These are phyloP conservation scores for Ascidia mentula DNA, from an alignment of 23 tunicate species.

Conservation along the genomic window DNA sequence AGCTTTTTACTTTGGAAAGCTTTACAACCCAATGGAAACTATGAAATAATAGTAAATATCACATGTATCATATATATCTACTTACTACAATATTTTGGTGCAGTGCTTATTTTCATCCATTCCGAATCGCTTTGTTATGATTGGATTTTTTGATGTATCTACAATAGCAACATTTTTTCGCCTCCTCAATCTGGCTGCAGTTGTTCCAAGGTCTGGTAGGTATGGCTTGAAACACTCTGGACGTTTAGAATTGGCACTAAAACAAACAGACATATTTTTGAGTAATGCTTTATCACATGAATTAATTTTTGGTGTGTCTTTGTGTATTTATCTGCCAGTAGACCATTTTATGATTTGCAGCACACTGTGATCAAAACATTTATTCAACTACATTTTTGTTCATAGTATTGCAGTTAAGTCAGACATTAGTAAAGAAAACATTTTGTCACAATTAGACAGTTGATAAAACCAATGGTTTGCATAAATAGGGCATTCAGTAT, in stretches of 20 bases:
- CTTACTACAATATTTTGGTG: conserved; percentile 76
- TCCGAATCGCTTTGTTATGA: conserved; percentile 45
- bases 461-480: neutral
- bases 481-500: neutral
- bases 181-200: conserved; percentile 65
- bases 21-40: neutral
- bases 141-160: conserved; percentile 45
- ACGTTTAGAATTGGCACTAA: conserved; percentile 70
- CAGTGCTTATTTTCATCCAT: conserved; percentile 46
- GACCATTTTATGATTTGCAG: too few relatives aligned
- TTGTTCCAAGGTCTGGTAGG: conserved; percentile 63
- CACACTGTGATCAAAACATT: too few relatives aligned
- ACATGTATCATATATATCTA: neutral
- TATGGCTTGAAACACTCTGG: conserved; percentile 83
- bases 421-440: neutral
- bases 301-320: too few relatives aligned
- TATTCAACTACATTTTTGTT: too few relatives aligned
- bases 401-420: too few relatives aligned
- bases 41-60: too few relatives aligned
- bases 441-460: neutral
- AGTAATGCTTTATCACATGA: too few relatives aligned
- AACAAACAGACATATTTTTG: neutral
- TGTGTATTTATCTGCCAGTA: too few relatives aligned
- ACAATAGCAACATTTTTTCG: conserved; percentile 84
- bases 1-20: neutral